Conservation (phyloP, 1,140 invertebrate species). For the Anadara kagoshimensis region DNA sequence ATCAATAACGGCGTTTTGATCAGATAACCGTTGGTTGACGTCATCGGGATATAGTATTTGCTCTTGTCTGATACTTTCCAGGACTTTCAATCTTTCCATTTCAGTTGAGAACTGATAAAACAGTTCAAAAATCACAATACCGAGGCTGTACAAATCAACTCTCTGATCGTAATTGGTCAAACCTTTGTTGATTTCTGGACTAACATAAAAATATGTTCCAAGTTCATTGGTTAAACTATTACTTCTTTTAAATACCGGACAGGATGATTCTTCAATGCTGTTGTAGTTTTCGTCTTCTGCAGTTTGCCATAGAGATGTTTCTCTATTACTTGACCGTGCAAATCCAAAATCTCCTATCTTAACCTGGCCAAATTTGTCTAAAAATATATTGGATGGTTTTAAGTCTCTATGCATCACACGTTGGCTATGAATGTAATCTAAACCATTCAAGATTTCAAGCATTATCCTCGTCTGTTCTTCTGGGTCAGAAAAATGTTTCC, state of each 20-base stretch:
- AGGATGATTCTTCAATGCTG: no score
- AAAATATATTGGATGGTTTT: slow-evolving; percentile 4
- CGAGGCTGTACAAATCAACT: slow-evolving; percentile 5
- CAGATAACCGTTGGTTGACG: background rate
- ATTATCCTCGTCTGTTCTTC: background rate
- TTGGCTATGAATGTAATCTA: background rate
- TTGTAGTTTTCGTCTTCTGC: background rate
- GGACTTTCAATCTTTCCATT: background rate
- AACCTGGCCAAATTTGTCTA: background rate
- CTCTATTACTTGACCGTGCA: background rate
- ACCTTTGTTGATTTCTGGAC: background rate
- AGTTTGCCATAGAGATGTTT: background rate
- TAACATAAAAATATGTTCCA: slow-evolving; percentile 2
- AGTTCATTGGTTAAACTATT: background rate
- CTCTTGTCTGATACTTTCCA: background rate
- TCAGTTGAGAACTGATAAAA: slow-evolving; percentile 2
- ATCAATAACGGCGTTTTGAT: background rate
- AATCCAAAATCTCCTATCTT: slow-evolving; percentile 15
- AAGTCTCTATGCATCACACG: slow-evolving; percentile 9
- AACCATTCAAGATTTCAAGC: background rate
- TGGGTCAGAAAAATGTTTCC: background rate
- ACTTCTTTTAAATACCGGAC: no score
- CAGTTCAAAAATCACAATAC: slow-evolving; percentile 10
- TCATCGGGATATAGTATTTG: background rate
- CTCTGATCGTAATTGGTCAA: slow-evolving; percentile 2